Conservation (phyloP, 2,888 invertebrate genomes). For the Nesidiocoris tenuis region DNA sequence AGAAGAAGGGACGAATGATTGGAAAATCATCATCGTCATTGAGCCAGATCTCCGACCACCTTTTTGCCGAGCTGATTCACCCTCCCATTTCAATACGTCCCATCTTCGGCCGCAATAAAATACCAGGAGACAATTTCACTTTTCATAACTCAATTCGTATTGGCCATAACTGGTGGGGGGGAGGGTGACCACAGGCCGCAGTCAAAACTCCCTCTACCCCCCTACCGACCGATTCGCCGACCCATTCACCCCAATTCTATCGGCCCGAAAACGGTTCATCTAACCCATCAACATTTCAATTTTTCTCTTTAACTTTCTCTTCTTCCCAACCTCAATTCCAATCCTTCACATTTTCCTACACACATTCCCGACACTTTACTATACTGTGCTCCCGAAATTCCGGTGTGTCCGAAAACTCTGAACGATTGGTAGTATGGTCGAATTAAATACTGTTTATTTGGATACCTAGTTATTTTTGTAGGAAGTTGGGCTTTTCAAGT, state of each 20-base stretch:
- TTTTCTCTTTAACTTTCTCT: not conserved
- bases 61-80: not conserved
- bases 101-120: conserved; percentile 15
- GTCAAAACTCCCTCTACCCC: not conserved
- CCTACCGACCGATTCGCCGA: not conserved
- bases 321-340: no score
- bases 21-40: not conserved
- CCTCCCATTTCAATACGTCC: not conserved
- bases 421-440: no score
- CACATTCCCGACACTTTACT: no score
- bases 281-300: conserved; percentile 32
- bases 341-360: no score
- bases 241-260: conserved; percentile 12
- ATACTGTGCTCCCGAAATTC: no score
- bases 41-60: not conserved
- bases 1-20: not conserved
- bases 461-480: no score
- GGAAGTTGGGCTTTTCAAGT: no score
- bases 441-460: no score
- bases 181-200: not conserved
- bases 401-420: no score
- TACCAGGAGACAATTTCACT: conserved; percentile 26
- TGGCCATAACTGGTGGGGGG: not conserved
- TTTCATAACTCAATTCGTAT: conserved; percentile 26
- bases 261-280: conserved; percentile 22